Base-by-base conservation (phyloP, 23 tunicate genomes). In the Styela clava region DNA sequence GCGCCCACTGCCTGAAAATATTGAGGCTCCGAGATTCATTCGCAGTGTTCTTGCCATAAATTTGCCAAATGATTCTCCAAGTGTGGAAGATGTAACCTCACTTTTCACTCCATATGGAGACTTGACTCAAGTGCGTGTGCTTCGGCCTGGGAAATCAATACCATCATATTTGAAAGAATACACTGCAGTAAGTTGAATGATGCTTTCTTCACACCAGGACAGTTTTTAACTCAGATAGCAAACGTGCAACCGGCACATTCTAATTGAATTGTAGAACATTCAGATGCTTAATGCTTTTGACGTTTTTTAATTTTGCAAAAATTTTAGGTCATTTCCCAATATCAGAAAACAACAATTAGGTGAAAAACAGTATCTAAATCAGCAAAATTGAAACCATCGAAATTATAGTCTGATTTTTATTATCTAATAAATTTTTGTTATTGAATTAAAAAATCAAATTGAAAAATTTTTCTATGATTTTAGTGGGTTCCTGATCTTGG, bases 401-500 rank as follows among this genome's bases (percentile, higher is more conserved):
- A n/a, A n/a, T n/a, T n/a, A n/a, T n/a, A n/a, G n/a, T n/a, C n/a
- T n/a, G n/a, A n/a, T n/a, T n/a, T n/a, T n/a, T n/a, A n/a, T n/a
- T n/a, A n/a, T n/a, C n/a, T n/a, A n/a, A n/a, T n/a, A n/a, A n/a
- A n/a, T n/a, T n/a, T n/a, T n/a, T n/a, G n/a, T n/a, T n/a, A n/a
- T n/a, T n/a, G n/a, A n/a, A n/a, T n/a, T n/a, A n/a, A n/a, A n/a
- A n/a, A n/a, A n/a, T n/a, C n/a, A n/a, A n/a, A n/a, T n/a, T n/a
- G n/a, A n/a, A n/a, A n/a, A n/a, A n/a, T n/a, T n/a, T n/a, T n/a
- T 44, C 12, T 18, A 18, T 67, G 22, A 67, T 67, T 68, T 5
- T 61, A 93, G 99, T 95, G 96, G 96, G 96, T 95, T 61, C 96
- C 99, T 31, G 99, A 95, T 64, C 83, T 95, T 0, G 99, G 99